Evolutionary conservation across 2,888 invertebrate species (phyloP).

Genomic region (Prostheceraeus crozeri): DNA sequence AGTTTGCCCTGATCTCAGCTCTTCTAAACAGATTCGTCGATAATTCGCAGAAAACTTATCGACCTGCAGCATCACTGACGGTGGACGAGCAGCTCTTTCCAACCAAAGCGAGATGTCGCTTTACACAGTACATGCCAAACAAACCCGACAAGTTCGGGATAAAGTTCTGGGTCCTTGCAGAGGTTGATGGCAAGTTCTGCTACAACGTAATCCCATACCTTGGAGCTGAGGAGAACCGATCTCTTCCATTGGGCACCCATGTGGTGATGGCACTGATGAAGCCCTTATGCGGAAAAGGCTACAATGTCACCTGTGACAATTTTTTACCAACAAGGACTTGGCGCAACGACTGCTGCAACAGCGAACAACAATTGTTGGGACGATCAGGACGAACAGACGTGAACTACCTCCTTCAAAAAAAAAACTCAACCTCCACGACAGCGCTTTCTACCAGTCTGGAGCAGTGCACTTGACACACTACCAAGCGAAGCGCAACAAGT

Average conservation of each 20-base stretch:
- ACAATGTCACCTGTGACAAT: slow-evolving; percentile 14
- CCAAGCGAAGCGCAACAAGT: background rate
- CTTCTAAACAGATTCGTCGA: slow-evolving; percentile 2
- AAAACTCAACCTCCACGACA: slow-evolving; percentile 1
- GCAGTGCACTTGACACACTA: background rate
- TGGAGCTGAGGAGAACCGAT: slow-evolving; percentile 1
- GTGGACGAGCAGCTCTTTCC: slow-evolving; percentile 17
- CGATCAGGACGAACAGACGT: background rate
- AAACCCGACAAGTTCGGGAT: slow-evolving; percentile 14
- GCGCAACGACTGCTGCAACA: background rate
- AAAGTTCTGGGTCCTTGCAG: slow-evolving; percentile 15
- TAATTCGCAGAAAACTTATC: slow-evolving; percentile 8
- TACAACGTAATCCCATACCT: slow-evolving; percentile 11
- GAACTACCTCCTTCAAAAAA: background rate
- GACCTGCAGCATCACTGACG: slow-evolving; percentile 1
- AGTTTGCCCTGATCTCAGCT: slow-evolving; percentile 1
- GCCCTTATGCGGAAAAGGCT: background rate
- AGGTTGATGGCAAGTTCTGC: slow-evolving; percentile 1
- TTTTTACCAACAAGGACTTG: slow-evolving; percentile 3
- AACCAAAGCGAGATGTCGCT: slow-evolving; percentile 10
- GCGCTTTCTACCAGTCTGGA: background rate
- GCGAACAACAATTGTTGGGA: slow-evolving; percentile 15
- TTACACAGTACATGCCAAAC: slow-evolving; percentile 6
- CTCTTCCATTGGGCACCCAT: slow-evolving; percentile 3
- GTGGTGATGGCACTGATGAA: slow-evolving; percentile 14